Evolutionary conservation across 1,140 invertebrate species (phyloP).

Genomic region (Nylanderia fulva): DNA sequence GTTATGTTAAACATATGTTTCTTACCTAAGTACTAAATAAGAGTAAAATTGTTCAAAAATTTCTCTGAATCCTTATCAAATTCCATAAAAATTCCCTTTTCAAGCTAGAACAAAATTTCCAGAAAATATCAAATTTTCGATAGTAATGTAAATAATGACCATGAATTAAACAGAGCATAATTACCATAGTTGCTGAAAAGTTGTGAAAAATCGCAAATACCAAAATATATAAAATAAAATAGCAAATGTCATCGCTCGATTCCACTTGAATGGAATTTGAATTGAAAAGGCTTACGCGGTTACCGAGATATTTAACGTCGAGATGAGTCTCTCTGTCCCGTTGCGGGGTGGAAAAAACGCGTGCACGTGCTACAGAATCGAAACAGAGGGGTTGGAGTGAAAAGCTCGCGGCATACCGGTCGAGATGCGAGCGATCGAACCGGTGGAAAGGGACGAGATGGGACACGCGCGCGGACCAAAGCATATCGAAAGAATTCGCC

Average conservation of each 20-base stretch:
- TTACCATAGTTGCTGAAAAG: not conserved
- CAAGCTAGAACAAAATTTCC: too few species aligned
- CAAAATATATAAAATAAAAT: not conserved
- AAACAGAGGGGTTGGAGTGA: not conserved
- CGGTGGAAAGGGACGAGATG: slow-evolving; percentile 15
- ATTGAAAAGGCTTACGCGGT: slow-evolving; percentile 7
- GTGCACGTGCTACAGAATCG: slow-evolving; percentile 54
- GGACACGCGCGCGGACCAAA: slow-evolving; percentile 49
- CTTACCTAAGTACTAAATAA: too few species aligned
- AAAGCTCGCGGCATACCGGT: slow-evolving; percentile 64
- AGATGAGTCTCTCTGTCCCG: slow-evolving; percentile 14
- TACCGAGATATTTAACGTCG: slow-evolving; percentile 17
- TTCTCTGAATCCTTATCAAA: too few species aligned
- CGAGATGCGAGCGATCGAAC: slow-evolving; percentile 63
- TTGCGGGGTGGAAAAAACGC: slow-evolving; percentile 1
- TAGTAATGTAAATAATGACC: not conserved
- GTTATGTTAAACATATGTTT: too few species aligned
- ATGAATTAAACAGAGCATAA: not conserved
- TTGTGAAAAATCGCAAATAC: not conserved
- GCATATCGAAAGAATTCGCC: slow-evolving; percentile 74
- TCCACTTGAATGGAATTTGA: slow-evolving; percentile 1
- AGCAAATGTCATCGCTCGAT: not conserved
- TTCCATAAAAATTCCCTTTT: too few species aligned
- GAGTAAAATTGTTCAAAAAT: too few species aligned
- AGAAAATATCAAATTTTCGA: too few species aligned